These are phyloP conservation scores for Cyanoramphus novaezelandiae DNA, from an alignment of 2,113 vertebrate genomes.

Conservation along the genomic window DNA sequence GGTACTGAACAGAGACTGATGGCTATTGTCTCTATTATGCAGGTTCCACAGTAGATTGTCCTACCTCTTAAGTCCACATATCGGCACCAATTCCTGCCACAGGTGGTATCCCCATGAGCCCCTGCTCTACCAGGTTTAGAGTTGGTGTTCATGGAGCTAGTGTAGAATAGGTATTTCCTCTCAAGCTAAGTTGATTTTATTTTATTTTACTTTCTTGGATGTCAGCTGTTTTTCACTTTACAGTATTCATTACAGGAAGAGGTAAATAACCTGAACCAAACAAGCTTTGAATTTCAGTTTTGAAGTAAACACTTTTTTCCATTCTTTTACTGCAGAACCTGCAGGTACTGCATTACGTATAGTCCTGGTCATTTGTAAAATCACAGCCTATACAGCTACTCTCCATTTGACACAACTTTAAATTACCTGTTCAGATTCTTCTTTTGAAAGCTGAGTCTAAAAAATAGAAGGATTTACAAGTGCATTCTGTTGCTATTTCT, in stretches of 20 bases:
- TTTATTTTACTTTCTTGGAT: neutral
- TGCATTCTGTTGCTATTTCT: constrained; percentile 36
- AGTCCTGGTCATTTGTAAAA: neutral
- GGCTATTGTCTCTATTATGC: neutral
- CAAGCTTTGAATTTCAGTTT: neutral
- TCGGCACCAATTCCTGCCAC: neutral
- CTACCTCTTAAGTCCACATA: neutral
- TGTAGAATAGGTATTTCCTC: neutral
- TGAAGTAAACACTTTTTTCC: neutral
- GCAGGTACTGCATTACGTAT: neutral
- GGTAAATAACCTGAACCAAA: neutral
- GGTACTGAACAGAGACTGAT: neutral
- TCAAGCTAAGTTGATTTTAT: neutral
- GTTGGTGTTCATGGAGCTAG: neutral
- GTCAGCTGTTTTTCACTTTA: neutral
- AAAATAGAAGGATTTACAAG: constrained; percentile 50
- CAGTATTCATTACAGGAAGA: neutral
- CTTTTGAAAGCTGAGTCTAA: constrained; percentile 23
- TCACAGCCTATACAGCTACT: neutral
- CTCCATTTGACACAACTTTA: constrained; percentile 5
- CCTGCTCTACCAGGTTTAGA: neutral
- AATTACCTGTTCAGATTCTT: constrained; percentile 20
- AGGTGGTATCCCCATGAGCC: fast-evolving
- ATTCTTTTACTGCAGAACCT: neutral
- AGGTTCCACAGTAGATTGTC: neutral